Evolutionary conservation across 2,888 invertebrate species (phyloP).

Genomic region (Therioaphis trifolii): DNA sequence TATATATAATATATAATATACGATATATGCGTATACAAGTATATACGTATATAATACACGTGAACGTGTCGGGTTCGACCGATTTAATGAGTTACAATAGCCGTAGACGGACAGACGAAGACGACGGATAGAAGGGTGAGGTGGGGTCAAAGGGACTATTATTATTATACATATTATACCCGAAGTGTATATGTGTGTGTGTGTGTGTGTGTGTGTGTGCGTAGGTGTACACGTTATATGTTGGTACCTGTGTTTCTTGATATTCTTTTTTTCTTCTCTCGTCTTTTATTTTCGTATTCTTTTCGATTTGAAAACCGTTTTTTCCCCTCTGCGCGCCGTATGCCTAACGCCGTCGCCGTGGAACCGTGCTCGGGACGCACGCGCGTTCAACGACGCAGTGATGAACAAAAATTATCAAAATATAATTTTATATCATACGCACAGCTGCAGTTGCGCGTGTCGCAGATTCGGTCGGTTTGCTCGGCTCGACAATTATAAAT

Average conservation of each 20-base stretch:
- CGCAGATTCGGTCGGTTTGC: too few species aligned
- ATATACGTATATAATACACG: background rate
- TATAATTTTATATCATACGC: too few species aligned
- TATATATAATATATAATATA: background rate
- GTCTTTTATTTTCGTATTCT: background rate
- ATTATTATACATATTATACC: conserved; percentile 2
- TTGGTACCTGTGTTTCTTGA: background rate
- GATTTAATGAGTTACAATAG: conserved; percentile 43
- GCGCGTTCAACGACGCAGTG: too few species aligned
- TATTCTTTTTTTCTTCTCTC: background rate
- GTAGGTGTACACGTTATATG: too few species aligned
- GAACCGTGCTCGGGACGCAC: too few species aligned
- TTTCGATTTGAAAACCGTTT: background rate
- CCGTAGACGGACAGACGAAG: background rate
- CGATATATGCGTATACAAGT: background rate
- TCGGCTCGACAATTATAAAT: too few species aligned
- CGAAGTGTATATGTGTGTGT: too few species aligned
- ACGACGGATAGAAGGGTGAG: too few species aligned
- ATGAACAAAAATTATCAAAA: too few species aligned
- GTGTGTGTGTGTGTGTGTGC: background rate
- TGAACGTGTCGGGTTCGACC: conserved; percentile 42
- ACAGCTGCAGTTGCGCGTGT: too few species aligned
- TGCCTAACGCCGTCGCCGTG: too few species aligned
- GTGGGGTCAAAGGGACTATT: background rate
- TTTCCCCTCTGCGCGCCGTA: too few species aligned